phyloP scores from a whole-genome alignment of 2,113 vertebrate species.

The Pseudopipra pipra region DNA sequence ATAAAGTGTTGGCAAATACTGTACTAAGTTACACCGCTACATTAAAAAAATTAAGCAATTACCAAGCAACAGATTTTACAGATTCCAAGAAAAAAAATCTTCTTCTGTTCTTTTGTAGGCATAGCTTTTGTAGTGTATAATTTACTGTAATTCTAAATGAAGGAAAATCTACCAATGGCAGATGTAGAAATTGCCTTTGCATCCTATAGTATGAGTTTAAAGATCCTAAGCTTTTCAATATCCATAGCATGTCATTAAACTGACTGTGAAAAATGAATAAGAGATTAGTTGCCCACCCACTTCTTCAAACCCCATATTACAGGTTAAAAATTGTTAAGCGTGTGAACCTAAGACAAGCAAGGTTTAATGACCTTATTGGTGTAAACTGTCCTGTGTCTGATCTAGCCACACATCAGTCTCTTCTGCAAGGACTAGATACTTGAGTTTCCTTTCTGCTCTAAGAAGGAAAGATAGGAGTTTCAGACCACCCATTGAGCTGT shows the following conservation, averaged over 20 bases:
- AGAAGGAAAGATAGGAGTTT: conserved; percentile 35
- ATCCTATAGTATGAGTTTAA: background rate
- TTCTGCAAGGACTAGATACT: conserved; percentile 29
- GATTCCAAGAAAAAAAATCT: background rate
- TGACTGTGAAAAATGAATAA: background rate
- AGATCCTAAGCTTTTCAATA: background rate
- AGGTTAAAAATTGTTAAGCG: background rate
- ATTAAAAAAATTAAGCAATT: background rate
- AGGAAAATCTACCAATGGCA: background rate
- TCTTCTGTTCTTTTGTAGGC: background rate
- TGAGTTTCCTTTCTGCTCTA: conserved; percentile 40
- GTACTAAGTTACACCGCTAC: background rate
- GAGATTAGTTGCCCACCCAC: conserved; percentile 3
- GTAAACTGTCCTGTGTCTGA: conserved; percentile 28
- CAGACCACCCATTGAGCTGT: conserved; percentile 73
- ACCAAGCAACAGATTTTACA: background rate
- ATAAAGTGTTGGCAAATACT: background rate
- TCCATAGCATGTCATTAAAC: background rate
- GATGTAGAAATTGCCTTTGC: background rate
- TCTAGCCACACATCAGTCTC: conserved; percentile 10
- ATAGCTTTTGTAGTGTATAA: background rate
- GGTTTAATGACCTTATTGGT: conserved; percentile 46
- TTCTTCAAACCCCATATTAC: conserved; percentile 1
- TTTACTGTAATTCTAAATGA: background rate
- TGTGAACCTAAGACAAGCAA: background rate